Evolutionary conservation across 2,797 vertebrate species (phyloP).

Genomic region (Apogon hyalosoma): DNA sequence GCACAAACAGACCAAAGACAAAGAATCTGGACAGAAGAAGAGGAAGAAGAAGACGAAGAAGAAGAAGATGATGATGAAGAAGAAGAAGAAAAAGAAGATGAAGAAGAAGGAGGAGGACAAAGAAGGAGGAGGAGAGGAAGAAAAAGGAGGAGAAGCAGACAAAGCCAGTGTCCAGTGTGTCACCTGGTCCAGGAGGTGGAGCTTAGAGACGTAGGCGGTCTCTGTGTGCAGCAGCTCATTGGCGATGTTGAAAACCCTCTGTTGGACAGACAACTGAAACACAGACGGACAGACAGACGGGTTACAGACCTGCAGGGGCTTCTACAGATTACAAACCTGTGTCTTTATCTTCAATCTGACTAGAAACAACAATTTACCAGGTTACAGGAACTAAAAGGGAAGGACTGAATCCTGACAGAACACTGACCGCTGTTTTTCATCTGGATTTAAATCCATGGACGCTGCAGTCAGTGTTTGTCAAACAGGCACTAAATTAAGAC

Average conservation of each 20-base stretch:
- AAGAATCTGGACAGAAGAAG: not conserved
- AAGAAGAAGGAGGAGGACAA: not conserved
- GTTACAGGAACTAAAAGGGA: no score
- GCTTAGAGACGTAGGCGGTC: slow-evolving; percentile 90
- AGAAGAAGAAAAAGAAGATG: not conserved
- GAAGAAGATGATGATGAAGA: no score
- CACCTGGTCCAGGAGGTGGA: slow-evolving; percentile 92
- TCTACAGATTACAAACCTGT: no score
- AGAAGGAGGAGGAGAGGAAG: not conserved
- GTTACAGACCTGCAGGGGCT: not conserved
- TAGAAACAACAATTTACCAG: no score
- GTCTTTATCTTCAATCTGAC: no score
- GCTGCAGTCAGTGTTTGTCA: no score
- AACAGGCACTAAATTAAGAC: no score
- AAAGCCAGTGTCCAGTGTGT: slow-evolving; percentile 33
- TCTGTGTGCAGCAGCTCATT: slow-evolving; percentile 93
- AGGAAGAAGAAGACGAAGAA: not conserved
- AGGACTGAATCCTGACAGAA: no score
- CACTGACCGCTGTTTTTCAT: no score
- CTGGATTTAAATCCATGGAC: no score
- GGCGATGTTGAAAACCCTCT: slow-evolving; percentile 93
- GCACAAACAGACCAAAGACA: not conserved
- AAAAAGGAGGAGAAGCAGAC: no score
- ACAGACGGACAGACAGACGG: slow-evolving; percentile 19
- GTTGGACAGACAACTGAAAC: slow-evolving; percentile 87